Conservation (phyloP, 1,140 invertebrate species). For the Lamellibrachia luymesi region DNA sequence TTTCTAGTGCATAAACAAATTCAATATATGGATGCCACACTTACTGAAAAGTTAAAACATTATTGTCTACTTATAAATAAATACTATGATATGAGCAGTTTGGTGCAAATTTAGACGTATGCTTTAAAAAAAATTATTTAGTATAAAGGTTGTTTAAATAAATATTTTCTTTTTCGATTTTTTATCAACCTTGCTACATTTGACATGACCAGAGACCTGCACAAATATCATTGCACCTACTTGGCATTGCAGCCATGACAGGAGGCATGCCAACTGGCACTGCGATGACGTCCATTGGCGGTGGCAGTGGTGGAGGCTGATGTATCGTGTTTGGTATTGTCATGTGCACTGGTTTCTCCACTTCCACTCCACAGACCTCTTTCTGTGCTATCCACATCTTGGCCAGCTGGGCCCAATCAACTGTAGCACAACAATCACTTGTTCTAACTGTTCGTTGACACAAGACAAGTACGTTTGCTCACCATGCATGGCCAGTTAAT, state of each 20-base stretch:
- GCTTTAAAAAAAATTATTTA: too few species aligned
- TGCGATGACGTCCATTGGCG: constrained; percentile 56
- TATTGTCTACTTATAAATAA: too few species aligned
- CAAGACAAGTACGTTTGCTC: too few species aligned
- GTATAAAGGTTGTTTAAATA: too few species aligned
- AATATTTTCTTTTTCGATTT: too few species aligned
- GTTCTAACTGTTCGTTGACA: too few species aligned
- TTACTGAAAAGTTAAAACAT: too few species aligned
- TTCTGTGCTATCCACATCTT: constrained; percentile 98
- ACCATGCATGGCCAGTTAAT: too few species aligned
- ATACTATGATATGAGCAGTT: too few species aligned
- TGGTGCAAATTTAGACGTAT: too few species aligned
- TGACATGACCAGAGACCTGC: neutral
- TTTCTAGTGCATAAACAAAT: too few species aligned
- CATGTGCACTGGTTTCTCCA: constrained; percentile 9
- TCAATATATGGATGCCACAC: too few species aligned
- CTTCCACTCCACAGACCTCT: constrained; percentile 58
- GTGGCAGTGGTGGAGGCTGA: constrained; percentile 57
- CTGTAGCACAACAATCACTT: constrained; percentile 54
- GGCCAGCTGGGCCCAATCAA: constrained; percentile 92
- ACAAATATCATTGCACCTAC: constrained; percentile 24
- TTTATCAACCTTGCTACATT: neutral
- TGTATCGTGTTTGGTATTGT: constrained; percentile 17
- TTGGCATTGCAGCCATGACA: constrained; percentile 16
- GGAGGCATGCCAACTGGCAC: constrained; percentile 52